These are phyloP conservation scores for Centropus unirufus DNA, from an alignment of 2,113 vertebrate genomes.

Conservation along the genomic window DNA sequence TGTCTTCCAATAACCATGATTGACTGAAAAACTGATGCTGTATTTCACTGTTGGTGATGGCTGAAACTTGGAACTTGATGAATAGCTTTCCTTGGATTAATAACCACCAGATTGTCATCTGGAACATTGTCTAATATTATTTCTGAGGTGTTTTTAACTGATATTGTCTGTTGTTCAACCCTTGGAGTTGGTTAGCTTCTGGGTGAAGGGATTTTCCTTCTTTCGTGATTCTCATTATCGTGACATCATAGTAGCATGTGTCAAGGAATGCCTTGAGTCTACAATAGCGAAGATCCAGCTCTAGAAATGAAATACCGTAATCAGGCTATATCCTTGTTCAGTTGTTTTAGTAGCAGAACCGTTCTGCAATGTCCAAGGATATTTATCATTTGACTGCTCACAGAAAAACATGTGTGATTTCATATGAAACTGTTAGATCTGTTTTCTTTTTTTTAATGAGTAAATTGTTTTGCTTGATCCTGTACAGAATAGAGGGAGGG, in stretches of 20 bases:
- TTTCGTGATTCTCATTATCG: not conserved
- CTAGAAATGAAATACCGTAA: not conserved
- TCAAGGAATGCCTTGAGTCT: not conserved
- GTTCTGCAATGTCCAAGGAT: rapidly evolving
- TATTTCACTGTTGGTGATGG: not conserved
- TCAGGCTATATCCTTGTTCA: not conserved
- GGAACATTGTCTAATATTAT: not conserved
- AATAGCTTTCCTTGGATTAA: not conserved
- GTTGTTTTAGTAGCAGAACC: not conserved
- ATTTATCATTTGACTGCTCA: not conserved
- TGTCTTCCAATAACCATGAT: not conserved
- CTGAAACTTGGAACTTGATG: not conserved
- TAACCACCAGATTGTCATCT: not conserved
- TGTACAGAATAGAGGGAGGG: not conserved
- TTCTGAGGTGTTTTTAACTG: not conserved
- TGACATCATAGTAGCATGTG: not conserved
- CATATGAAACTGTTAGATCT: not conserved
- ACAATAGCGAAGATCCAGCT: not conserved
- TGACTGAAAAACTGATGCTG: not conserved
- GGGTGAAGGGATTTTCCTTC: not conserved
- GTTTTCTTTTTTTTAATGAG: not conserved
- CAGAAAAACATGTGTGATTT: not conserved
- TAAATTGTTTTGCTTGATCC: not conserved
- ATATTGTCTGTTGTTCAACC: not conserved
- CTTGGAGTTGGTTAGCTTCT: not conserved